phyloP scores from a whole-genome alignment of 2,797 vertebrate species.

The Gouania willdenowi region DNA sequence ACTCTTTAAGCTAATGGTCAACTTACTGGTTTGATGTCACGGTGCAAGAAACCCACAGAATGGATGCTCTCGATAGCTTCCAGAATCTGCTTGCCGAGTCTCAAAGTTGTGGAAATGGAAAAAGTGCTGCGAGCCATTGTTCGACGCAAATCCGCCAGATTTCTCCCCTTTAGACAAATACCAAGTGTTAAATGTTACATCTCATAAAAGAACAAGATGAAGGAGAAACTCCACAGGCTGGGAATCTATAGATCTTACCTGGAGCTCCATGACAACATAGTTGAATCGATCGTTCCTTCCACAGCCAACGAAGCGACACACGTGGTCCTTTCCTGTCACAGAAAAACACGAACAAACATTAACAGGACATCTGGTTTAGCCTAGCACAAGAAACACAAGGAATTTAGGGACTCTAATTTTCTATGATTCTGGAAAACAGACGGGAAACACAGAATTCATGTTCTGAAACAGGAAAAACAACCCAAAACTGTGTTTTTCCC shows the following conservation, averaged over 20 bases:
- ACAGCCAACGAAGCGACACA: slow-evolving; percentile 96
- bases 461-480: too few species aligned
- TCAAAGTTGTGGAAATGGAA: slow-evolving; percentile 89
- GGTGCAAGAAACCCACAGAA: slow-evolving; percentile 95
- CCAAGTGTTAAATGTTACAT: neutral
- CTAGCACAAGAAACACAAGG: too few species aligned
- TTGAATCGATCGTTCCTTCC: slow-evolving; percentile 98
- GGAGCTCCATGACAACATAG: slow-evolving; percentile 98
- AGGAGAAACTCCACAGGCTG: too few species aligned
- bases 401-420: too few species aligned
- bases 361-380: too few species aligned
- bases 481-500: too few species aligned
- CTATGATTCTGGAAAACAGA: too few species aligned
- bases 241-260: slow-evolving; percentile 84
- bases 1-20: neutral
- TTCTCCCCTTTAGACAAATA: slow-evolving; percentile 79
- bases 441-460: too few species aligned
- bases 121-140: slow-evolving; percentile 90
- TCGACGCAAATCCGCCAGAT: slow-evolving; percentile 93
- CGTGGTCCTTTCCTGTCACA: slow-evolving; percentile 95
- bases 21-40: slow-evolving; percentile 98
- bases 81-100: slow-evolving; percentile 93
- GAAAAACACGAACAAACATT: too few species aligned
- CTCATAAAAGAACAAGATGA: neutral
- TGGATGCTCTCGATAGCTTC: slow-evolving; percentile 98